A percentile compares a stretch with the other conserved stretches of the same genome.
phyloP scores from a whole-genome alignment of 2,113 vertebrate genomes.

The Microcebus griseorufus region DNA sequence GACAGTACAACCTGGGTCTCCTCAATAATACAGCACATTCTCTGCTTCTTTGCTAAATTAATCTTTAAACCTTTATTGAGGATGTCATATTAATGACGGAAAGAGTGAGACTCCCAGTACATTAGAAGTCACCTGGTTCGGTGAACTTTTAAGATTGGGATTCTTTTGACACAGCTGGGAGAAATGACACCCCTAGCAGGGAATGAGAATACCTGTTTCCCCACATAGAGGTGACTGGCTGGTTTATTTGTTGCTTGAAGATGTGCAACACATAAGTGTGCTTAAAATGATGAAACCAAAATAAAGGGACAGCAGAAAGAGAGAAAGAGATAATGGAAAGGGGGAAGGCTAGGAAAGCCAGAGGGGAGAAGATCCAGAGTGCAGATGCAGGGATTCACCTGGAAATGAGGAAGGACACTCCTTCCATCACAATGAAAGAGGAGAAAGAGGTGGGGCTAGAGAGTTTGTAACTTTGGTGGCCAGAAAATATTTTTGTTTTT shows the following conservation, averaged over 20 bases:
- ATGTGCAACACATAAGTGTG: neutral
- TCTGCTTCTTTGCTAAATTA: neutral
- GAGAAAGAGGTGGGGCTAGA: too few species aligned
- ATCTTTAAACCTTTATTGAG: neutral
- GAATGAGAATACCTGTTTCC: neutral
- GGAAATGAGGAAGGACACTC: neutral
- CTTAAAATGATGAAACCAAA: neutral
- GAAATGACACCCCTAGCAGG: neutral
- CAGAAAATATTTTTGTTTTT: neutral
- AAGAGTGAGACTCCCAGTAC: neutral
- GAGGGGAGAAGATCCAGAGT: neutral
- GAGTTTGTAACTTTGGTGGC: neutral
- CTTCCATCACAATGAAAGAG: neutral
- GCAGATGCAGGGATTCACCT: fast-evolving
- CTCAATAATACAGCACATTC: neutral
- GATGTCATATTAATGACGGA: neutral
- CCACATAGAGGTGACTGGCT: neutral
- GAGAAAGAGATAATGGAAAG: neutral
- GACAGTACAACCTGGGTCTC: neutral
- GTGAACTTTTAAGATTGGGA: neutral
- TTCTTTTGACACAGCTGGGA: neutral
- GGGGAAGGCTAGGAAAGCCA: neutral
- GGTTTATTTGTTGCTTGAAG: neutral
- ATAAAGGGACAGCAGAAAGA: neutral
- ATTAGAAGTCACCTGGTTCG: neutral